Evolutionary conservation across 2,888 invertebrate species (phyloP).

Genomic region (Leptinotarsa rubiginosa): DNA sequence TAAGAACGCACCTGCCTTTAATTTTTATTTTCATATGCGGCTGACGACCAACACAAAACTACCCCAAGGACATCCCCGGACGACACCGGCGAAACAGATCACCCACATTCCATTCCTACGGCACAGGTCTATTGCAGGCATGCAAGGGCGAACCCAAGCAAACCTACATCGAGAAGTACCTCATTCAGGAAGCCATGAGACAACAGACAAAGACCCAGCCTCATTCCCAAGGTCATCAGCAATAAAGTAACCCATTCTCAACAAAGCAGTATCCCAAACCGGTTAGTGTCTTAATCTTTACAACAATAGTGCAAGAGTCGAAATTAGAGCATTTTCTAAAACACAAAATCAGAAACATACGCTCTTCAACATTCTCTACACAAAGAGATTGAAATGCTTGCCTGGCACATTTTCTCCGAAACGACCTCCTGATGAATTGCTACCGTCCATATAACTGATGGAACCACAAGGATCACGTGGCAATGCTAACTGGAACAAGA

Average conservation of each 20-base stretch:
- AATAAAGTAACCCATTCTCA: not conserved
- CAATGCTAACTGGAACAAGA: not conserved
- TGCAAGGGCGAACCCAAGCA: not conserved
- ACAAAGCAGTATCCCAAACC: not conserved
- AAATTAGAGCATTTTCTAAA: not conserved
- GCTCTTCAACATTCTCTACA: conserved; percentile 6
- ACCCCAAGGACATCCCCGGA: conserved; percentile 8
- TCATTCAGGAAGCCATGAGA: conserved; percentile 7
- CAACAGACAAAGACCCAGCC: not conserved
- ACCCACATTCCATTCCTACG: conserved; percentile 9
- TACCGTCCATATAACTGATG: not conserved
- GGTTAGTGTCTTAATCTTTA: not conserved
- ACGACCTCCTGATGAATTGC: not conserved
- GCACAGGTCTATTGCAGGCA: not conserved
- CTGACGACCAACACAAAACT: not conserved
- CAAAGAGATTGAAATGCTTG: not conserved
- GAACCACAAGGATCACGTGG: not conserved
- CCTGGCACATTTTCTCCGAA: too few species aligned
- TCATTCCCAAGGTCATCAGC: not conserved
- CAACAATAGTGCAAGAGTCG: conserved; percentile 3
- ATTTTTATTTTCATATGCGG: conserved; percentile 10
- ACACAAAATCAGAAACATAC: not conserved
- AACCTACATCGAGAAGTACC: not conserved
- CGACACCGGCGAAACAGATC: conserved; percentile 11
- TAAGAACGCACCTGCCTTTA: conserved; percentile 18